Base-by-base conservation (phyloP, 2,888 invertebrate species). In the Dastarcus helophoroides region DNA sequence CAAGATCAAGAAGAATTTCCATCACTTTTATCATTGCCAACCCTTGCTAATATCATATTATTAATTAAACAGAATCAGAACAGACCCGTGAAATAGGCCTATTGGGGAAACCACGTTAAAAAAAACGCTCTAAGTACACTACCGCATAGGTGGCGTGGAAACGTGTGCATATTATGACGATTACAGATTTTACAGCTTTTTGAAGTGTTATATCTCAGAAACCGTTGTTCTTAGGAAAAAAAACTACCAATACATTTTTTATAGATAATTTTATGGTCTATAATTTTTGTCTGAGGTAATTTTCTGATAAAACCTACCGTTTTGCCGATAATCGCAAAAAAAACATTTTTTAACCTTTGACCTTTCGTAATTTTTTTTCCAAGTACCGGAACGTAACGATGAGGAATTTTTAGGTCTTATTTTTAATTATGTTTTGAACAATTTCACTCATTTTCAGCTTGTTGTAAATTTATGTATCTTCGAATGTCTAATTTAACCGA, bases 71-170 rank as follows among this genome's bases (percentile, higher is more conserved):
- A n/a, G n/a, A n/a, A n/a, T n/a, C n/a, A n/a, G n/a, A n/a, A n/a
- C n/a, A n/a, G n/a, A n/a, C n/a, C n/a, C n/a, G n/a, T n/a, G n/a
- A n/a, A n/a, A n/a, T n/a, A n/a, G n/a, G n/a, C n/a, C n/a, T n/a
- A n/a, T n/a, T n/a, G n/a, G n/a, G n/a, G n/a, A n/a, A n/a, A n/a
- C n/a, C n/a, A n/a, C n/a, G n/a, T n/a, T 45, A 50, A 53, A 53
- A 48, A 51, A 53, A 50, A 46, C 49, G 48, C 46, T 38, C 44
- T 44, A 37, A n/a, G 24, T 42, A 47, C 44, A 50, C 43, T 48
- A 53, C 50, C 51, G 41, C 50, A 6, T n/a, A 11, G 22, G 50
- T 50, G 48, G 47, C 48, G 50, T 44, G 49, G 49, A 52, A 51
- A 46, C 28, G 50, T 38, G 45, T 47, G 22, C 22, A 22, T 22